Evolutionary conservation across 2,797 vertebrate species (phyloP).

Genomic region (Pitangus sulphuratus): DNA sequence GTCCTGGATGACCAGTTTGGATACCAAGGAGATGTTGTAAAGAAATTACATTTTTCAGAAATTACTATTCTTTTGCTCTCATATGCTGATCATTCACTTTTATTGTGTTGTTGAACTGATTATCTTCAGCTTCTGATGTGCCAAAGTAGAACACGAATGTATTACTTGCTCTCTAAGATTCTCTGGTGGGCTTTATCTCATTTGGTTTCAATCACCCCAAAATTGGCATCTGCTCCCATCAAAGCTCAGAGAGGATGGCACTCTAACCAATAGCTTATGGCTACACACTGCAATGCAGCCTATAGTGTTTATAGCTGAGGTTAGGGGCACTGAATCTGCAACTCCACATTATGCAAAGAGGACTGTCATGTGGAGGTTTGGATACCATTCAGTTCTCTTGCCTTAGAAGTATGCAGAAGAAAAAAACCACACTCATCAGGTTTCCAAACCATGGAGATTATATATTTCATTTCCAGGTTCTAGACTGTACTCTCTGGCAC

Average conservation of each 20-base stretch:
- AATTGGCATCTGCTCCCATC: background rate
- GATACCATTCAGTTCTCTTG: constrained; percentile 22
- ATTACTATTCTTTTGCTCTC: background rate
- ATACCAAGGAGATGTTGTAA: background rate
- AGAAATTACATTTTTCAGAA: background rate
- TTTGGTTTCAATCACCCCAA: background rate
- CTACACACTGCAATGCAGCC: background rate
- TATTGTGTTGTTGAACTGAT: background rate
- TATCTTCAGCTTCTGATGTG: constrained; percentile 22
- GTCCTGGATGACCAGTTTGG: background rate
- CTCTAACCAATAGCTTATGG: background rate
- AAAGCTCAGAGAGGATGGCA: background rate
- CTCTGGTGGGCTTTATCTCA: background rate
- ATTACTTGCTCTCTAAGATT: background rate
- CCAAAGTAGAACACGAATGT: constrained; percentile 15
- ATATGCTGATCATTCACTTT: background rate
- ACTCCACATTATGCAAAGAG: background rate
- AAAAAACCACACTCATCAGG: background rate
- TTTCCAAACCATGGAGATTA: background rate
- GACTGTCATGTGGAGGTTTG: background rate
- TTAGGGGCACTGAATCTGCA: background rate
- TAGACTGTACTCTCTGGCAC: constrained; percentile 35
- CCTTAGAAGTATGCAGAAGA: background rate
- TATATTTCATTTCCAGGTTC: constrained; percentile 23
- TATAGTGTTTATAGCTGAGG: background rate